These are phyloP conservation scores for Tanypteryx hageni DNA, from an alignment of 2,888 invertebrate genomes.

Conservation along the genomic window DNA sequence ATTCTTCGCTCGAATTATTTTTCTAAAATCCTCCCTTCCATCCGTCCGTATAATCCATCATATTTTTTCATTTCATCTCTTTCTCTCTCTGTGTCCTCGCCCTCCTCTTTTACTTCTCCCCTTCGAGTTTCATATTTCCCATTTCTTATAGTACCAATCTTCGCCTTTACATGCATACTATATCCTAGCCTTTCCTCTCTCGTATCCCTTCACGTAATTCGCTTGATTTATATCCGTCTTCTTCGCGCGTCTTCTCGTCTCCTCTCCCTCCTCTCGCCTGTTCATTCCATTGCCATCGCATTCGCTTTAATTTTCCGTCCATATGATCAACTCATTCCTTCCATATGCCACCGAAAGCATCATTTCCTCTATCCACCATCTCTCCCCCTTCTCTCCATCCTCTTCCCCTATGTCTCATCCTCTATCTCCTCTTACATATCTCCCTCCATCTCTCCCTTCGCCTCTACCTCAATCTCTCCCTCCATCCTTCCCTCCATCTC, in stretches of 20 bases:
- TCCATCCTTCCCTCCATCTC: not conserved
- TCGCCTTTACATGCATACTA: too few species aligned
- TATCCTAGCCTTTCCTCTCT: too few species aligned
- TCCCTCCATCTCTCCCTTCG: not conserved
- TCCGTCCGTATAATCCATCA: not conserved
- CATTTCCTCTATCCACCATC: not conserved
- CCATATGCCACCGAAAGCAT: not conserved
- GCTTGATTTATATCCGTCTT: not conserved
- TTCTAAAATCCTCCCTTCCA: not conserved
- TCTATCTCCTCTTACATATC: not conserved
- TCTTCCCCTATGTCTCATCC: not conserved
- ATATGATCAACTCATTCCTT: not conserved
- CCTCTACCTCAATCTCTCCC: not conserved
- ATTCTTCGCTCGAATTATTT: not conserved
- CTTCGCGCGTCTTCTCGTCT: not conserved
- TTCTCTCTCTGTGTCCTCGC: not conserved
- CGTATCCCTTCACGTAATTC: too few species aligned
- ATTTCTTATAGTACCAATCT: not conserved
- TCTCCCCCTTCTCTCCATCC: not conserved
- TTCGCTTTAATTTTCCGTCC: not conserved
- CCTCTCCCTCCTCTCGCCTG: not conserved
- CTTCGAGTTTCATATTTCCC: not conserved
- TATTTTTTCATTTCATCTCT: not conserved
- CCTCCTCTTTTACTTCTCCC: not conserved
- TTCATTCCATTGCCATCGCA: not conserved